Base-by-base conservation (phyloP, 2,113 vertebrate species). In the Aphelocoma coerulescens region DNA sequence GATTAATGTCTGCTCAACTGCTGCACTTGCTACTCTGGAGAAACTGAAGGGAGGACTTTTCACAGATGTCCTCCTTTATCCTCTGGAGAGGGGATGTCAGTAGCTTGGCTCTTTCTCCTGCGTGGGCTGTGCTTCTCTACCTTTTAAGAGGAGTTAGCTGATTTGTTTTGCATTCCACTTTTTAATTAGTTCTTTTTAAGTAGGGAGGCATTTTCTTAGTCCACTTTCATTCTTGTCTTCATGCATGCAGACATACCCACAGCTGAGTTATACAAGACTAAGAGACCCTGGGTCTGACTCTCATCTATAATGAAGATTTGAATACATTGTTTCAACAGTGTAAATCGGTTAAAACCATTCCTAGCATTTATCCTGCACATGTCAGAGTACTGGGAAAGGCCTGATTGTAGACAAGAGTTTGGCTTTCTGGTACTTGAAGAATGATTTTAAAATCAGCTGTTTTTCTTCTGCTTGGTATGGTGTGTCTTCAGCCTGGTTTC, bases 111-210 rank as follows among this genome's bases (percentile, higher is more conserved):
- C 46, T 46, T 93, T 88, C 49, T n/a, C 3, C 71, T 91, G 75
- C 2, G 41, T 96, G 90, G 93, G 89, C 87, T 77, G 35, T 51
- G 48, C 14, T 95, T 86, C 49, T 88, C 66, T 89, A 76, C 32
- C 54, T 88, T 86, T 91, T 88, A 90, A 76, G 59, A 93, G 85
- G 71, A 89, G 81, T 85, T 88, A 76, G 69, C 13, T 94, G 93
- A 97, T 97, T 94, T 94, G 95, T 96, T 96, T 97, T 91, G 59
- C 71, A 95, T 95, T 95, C 62, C 37, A 75, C 74, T 95, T 97
- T 97, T 93, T 58, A 95, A 96, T 96, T 85, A 90, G 49, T 26
- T 92, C 58, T 75, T 68, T 95, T 97, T 89, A 89, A 96, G 82
- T 66, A 81, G 32, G 3, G 30, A 66, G 39, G 67, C 76, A 41